Evolutionary conservation across 2,888 invertebrate genomes (phyloP), one percentile per base, ranked within the genome.

Genomic region (Eristalinus sepulchralis): DNA sequence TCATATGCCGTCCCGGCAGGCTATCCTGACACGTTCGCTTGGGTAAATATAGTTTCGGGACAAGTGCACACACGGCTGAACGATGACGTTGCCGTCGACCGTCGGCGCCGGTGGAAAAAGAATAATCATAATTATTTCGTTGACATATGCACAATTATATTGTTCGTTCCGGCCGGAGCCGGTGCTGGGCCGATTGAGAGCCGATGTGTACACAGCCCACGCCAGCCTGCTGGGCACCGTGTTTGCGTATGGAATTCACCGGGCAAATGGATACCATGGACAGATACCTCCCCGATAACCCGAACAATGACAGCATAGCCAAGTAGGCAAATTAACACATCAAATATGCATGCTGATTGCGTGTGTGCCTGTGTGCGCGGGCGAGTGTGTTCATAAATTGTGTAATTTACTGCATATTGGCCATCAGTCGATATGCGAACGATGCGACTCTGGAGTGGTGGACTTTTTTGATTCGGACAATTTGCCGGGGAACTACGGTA

Each of bases 321-420:
- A 81, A 81, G 63, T 70, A 39, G 36, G 63, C 67, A 76, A 72
- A 75, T 81, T 75, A 72, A 59, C 67, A 77, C 81, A 77, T 85
- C 82, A 86, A 82, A 73, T 75, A 82, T 82, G 78, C 82, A 75
- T 77, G 78, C 63, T 39, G 71, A 77, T 64, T 85, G 71, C 63
- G 59, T 73, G 59, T 59, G 59, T 70, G 70, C 62, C 31, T 78
- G 39, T 66, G 33, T 24, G 8, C 34, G 27, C 34, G 27, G 8
- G 47, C 47, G 60, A 64, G 57, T 70, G 17, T 63, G 75, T 68
- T 81, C 75, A 75, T 75, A 68, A 75, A 47, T 68, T 39, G 63
- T 80, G 64, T 63, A 57, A 39, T 63, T 63, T 63, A 34, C 34
- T 63, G 11, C 20, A 20, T 34, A 11, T 31, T 67, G n/a, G 34